These are phyloP conservation scores for Chaetodon auriga DNA, from an alignment of 2,113 vertebrate genomes.

Conservation along the genomic window DNA sequence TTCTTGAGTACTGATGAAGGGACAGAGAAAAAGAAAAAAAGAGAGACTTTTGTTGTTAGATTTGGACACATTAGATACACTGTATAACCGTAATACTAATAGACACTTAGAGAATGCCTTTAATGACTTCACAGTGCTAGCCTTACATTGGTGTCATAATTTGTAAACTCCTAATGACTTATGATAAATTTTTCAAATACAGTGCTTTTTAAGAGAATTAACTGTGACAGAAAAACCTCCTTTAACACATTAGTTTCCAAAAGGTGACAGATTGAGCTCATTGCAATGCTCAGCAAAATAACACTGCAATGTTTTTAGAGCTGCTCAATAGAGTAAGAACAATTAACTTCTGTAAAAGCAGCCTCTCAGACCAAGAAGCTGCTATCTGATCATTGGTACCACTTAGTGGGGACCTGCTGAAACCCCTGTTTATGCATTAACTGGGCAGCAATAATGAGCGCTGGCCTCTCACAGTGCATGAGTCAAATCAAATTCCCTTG, in stretches of 20 bases:
- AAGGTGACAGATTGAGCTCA: conserved; percentile 27
- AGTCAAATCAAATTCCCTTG: conserved; percentile 81
- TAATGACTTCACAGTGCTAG: background rate
- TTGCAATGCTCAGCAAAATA: conserved; percentile 31
- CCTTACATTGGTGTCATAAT: too few species aligned
- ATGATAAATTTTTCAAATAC: background rate
- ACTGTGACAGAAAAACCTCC: background rate
- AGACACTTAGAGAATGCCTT: background rate
- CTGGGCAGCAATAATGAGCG: conserved; percentile 77
- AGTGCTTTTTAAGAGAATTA: background rate
- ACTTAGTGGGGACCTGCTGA: conserved; percentile 76
- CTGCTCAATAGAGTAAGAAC: conserved; percentile 60
- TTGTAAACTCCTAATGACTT: too few species aligned
- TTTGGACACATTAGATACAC: background rate
- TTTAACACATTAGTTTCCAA: conserved; percentile 4
- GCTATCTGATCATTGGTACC: conserved; percentile 77
- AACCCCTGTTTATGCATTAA: conserved; percentile 80
- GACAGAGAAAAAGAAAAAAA: background rate
- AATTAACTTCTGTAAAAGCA: conserved; percentile 65
- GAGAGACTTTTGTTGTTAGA: background rate
- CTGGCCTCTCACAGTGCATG: conserved; percentile 70
- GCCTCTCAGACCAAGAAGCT: conserved; percentile 45
- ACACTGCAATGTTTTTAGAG: conserved; percentile 24
- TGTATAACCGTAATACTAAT: background rate
- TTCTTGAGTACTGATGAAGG: background rate